These are phyloP conservation scores for Oopsacas minuta DNA, from an alignment of 37 sponge, comb jelly and placozoan species.

Conservation along the genomic window DNA sequence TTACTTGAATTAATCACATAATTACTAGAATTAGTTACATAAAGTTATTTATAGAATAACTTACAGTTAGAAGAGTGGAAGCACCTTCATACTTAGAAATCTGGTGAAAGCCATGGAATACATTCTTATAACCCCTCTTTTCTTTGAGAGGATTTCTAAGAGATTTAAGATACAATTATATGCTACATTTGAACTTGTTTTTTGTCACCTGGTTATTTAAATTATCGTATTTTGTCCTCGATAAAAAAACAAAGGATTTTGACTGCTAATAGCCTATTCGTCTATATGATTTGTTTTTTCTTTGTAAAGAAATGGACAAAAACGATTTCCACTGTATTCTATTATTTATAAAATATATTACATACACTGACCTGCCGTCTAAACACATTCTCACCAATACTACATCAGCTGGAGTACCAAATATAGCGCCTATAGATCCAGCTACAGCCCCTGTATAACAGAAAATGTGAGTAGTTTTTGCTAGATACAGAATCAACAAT, in stretches of 20 bases:
- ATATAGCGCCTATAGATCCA: constrained; percentile 58
- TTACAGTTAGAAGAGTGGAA: constrained; percentile 58
- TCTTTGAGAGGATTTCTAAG: constrained; percentile 48
- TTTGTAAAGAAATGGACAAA: too few relatives aligned
- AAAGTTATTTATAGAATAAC: too few relatives aligned
- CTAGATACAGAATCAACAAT: too few relatives aligned
- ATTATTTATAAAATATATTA: too few relatives aligned
- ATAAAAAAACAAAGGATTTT: too few relatives aligned
- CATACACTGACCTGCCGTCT: constrained; percentile 39
- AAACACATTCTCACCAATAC: constrained; percentile 73
- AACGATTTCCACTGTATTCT: too few relatives aligned
- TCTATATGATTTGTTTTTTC: too few relatives aligned
- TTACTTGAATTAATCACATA: not conserved
- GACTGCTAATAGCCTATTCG: too few relatives aligned
- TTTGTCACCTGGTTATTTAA: not conserved
- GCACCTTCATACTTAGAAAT: constrained; percentile 79
- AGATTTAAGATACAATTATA: not conserved
- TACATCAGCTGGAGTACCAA: constrained; percentile 79
- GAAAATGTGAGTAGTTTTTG: too few relatives aligned
- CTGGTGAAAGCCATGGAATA: constrained; percentile 70
- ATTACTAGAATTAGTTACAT: not conserved
- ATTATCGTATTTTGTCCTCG: too few relatives aligned
- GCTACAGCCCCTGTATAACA: constrained; percentile 42
- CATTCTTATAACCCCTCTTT: constrained; percentile 67
- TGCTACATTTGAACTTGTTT: too few relatives aligned